These are phyloP conservation scores for Tetramorium simillimum DNA, from an alignment of 1,140 invertebrate species.

Conservation along the genomic window DNA sequence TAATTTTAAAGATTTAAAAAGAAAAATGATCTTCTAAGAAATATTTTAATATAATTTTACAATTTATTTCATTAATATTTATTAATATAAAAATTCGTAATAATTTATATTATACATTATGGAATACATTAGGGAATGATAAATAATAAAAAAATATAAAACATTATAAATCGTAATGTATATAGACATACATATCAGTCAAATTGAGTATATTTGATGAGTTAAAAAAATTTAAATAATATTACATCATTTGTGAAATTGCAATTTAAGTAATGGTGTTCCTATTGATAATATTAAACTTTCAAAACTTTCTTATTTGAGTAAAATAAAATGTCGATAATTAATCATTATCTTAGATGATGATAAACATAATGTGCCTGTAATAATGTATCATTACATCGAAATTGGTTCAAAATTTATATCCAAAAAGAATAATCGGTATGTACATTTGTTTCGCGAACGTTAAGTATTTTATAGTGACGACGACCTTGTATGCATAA, in stretches of 20 bases:
- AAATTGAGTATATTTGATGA: background rate
- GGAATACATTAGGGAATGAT: background rate
- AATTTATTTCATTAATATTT: background rate
- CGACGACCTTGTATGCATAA: background rate
- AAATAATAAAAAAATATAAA: background rate
- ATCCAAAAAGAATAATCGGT: background rate
- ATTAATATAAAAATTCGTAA: background rate
- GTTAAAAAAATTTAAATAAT: background rate
- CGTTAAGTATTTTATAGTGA: background rate
- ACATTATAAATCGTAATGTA: too few species aligned
- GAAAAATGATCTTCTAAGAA: background rate
- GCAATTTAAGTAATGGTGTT: background rate
- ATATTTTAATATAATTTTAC: background rate
- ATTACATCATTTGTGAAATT: background rate
- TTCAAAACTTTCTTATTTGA: background rate
- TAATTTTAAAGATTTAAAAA: background rate
- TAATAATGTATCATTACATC: background rate
- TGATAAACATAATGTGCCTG: background rate
- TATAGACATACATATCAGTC: too few species aligned
- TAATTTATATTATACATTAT: background rate
- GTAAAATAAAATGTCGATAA: background rate
- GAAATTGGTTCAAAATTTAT: background rate
- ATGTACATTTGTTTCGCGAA: background rate
- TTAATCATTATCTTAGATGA: background rate
- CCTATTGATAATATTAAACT: background rate